A percentile compares a stretch with the other conserved stretches of the same genome.
Conservation (phyloP, 1,140 invertebrate species). For the Macrocentrus cingulum region DNA sequence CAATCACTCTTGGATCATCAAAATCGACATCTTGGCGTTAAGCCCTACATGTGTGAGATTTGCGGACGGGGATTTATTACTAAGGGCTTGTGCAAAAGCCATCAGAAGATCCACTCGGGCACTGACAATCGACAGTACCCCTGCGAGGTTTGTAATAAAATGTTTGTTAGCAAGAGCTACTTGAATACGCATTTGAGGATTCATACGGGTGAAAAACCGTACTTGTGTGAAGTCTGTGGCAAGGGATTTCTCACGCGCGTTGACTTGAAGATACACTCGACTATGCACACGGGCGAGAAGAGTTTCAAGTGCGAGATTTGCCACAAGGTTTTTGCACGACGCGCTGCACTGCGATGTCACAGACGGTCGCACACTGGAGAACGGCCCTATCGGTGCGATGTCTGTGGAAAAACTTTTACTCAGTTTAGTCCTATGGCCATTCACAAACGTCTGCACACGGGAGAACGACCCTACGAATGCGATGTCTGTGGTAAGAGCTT, state of each 20-base stretch:
- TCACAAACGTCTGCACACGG: constrained; percentile 71
- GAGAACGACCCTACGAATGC: constrained; percentile 79
- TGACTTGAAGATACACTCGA: constrained; percentile 65
- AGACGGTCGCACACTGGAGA: constrained; percentile 71
- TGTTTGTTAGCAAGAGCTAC: constrained; percentile 77
- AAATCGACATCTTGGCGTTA: constrained; percentile 78
- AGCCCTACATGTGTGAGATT: constrained; percentile 78
- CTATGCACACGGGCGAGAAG: constrained; percentile 72
- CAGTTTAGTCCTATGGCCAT: constrained; percentile 68
- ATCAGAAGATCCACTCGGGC: constrained; percentile 70
- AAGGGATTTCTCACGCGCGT: constrained; percentile 69
- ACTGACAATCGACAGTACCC: constrained; percentile 68
- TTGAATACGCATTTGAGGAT: constrained; percentile 83
- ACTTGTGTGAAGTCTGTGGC: constrained; percentile 67
- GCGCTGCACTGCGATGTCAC: constrained; percentile 71
- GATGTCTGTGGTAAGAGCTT: constrained; percentile 69
- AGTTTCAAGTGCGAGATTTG: constrained; percentile 70
- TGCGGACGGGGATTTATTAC: constrained; percentile 82
- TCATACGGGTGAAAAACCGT: constrained; percentile 83
- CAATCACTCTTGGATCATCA: constrained; percentile 76
- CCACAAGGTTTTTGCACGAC: constrained; percentile 69
- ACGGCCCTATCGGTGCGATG: constrained; percentile 65
- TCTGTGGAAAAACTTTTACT: constrained; percentile 67
- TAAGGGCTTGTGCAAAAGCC: constrained; percentile 73
- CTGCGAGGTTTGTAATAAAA: constrained; percentile 68